Evolutionary conservation across 1,140 invertebrate species (phyloP).

Genomic region (Drosophila baimaii): DNA sequence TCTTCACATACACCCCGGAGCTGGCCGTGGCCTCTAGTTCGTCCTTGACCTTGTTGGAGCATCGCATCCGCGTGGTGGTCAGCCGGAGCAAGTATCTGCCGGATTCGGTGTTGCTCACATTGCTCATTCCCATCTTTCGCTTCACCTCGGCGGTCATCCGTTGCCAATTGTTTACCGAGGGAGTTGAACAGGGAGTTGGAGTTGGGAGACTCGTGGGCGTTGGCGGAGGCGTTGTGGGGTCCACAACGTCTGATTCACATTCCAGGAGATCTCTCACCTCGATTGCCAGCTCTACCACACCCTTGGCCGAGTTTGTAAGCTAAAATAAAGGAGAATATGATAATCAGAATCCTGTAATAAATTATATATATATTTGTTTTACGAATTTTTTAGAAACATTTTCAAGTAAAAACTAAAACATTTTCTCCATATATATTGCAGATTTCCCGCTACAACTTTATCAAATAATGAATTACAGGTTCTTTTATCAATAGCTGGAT

Average conservation of each 20-base stretch:
- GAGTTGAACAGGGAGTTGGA: neutral
- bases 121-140: conserved; percentile 77
- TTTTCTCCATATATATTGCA: neutral
- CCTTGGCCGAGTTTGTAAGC: conserved; percentile 73
- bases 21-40: conserved; percentile 75
- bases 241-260: conserved; percentile 6
- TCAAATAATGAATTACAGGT: neutral
- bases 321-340: conserved; percentile 28
- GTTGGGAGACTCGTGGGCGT: neutral
- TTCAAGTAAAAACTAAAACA: neutral
- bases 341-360: no score
- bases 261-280: conserved; percentile 71
- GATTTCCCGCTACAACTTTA: neutral
- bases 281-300: conserved; percentile 72
- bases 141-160: conserved; percentile 73
- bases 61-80: conserved; percentile 78
- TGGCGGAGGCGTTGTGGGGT: neutral
- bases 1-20: conserved; percentile 88
- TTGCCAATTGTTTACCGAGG: conserved; percentile 66
- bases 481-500: conserved; percentile 22
- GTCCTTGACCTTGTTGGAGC: conserved; percentile 83
- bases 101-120: conserved; percentile 39
- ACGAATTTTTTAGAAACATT: neutral
- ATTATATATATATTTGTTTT: no score
- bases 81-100: conserved; percentile 60